Evolutionary conservation across 2,797 vertebrate species (phyloP), one percentile per base, ranked within the genome.

Genomic region (Salarias fasciatus): DNA sequence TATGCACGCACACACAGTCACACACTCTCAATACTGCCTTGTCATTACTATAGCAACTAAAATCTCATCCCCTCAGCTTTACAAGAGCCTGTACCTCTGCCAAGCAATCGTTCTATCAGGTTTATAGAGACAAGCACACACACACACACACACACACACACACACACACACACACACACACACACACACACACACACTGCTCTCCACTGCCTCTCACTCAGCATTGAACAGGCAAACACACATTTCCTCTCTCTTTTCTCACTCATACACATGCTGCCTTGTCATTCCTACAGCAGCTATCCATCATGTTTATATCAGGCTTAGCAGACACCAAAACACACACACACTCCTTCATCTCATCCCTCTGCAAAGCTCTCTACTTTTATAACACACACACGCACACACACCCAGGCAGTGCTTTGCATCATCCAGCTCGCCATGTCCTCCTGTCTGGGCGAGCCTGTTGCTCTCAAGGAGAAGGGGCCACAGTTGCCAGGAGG

Each of bases 401-500:
- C 58, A 61, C 46, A 61, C 55, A 62, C 50, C 51, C 15, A 51
- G 35, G 40, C 18, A 42, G 9, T 53, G 63, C 58, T 82, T 65
- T 76, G 72, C 72, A 80, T 86, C 87, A 80, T 75, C 59, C 69
- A 53, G 49, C 71, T 66, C 67, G 45, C 46, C 29, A 1, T 82
- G 86, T 89, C 87, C 88, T 89, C 82, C 82, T 88, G 54, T 79
- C 57, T 44, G 45, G 33, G 6, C 18, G 37, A 83, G 87, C 84
- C 83, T 83, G 83, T 88, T 87, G 86, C 83, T 88, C 75, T 83
- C 79, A 83, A 85, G 81, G 87, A 83, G 88, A 85, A 18, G 63
- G 65, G 67, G 63, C 11, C 48, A 40, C 24, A 0, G 58, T 73
- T 90, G 80, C 88, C 88, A 91, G 79, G 69, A 77, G 84, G 72